Evolutionary conservation across 2,888 invertebrate species (phyloP).

Genomic region (Drosophila pseudotakahashii): DNA sequence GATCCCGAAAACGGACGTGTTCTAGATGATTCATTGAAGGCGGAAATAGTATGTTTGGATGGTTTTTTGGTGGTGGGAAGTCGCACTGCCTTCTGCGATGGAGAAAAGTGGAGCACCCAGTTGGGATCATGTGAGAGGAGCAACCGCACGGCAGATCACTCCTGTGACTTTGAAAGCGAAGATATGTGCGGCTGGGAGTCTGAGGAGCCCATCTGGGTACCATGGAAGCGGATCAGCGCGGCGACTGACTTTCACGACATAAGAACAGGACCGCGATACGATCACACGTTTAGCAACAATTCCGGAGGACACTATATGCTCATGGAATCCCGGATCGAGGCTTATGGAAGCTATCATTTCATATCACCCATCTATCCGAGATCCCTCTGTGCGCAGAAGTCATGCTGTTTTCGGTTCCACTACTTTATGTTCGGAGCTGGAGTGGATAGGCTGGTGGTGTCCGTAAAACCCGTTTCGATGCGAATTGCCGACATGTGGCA

Average conservation of each 20-base stretch:
- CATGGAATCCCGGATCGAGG: slow-evolving; percentile 86
- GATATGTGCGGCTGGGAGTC: slow-evolving; percentile 92
- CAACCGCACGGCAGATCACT: slow-evolving; percentile 46
- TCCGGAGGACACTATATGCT: slow-evolving; percentile 92
- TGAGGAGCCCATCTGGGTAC: slow-evolving; percentile 87
- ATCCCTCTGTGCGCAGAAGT: slow-evolving; percentile 83
- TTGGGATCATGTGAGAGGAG: slow-evolving; percentile 86
- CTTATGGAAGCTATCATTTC: slow-evolving; percentile 85
- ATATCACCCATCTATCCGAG: slow-evolving; percentile 89
- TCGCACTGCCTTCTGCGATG: slow-evolving; percentile 89
- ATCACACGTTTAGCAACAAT: slow-evolving; percentile 88
- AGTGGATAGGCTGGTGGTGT: slow-evolving; percentile 86
- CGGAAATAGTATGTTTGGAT: slow-evolving; percentile 88
- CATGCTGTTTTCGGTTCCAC: slow-evolving; percentile 88
- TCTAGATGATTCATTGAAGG: slow-evolving; percentile 85
- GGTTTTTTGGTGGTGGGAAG: slow-evolving; percentile 87
- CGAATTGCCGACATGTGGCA: slow-evolving; percentile 55
- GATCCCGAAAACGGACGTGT: slow-evolving; percentile 86
- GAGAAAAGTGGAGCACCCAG: slow-evolving; percentile 88
- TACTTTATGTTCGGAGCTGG: slow-evolving; percentile 92
- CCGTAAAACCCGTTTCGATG: slow-evolving; percentile 85
- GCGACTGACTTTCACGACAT: slow-evolving; percentile 61
- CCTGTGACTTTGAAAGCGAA: slow-evolving; percentile 84
- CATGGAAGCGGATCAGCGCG: slow-evolving; percentile 89
- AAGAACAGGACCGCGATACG: slow-evolving; percentile 89